A percentile compares a stretch with the other conserved stretches of the same genome.
phyloP scores from a whole-genome alignment of 2,888 invertebrate species.

The Drosophila borborema region DNA sequence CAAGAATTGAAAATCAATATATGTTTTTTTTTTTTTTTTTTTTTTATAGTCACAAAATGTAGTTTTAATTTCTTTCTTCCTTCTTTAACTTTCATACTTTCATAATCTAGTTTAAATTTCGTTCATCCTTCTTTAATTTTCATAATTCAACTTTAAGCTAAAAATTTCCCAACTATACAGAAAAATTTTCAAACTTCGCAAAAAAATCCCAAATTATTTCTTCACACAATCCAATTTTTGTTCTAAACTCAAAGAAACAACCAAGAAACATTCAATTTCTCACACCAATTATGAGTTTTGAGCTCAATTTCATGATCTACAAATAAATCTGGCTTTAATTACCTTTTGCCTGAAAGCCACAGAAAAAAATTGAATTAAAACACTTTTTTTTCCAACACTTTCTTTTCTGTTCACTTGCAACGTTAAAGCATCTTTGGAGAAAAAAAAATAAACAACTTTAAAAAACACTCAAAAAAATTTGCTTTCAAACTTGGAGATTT shows the following conservation, averaged over 20 bases:
- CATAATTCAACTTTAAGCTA: no score
- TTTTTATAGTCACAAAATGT: no score
- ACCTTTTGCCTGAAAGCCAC: conserved; percentile 30
- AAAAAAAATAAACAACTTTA: conserved; percentile 19
- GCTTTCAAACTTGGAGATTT: neutral
- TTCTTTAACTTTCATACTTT: no score
- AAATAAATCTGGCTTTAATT: conserved; percentile 9
- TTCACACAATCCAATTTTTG: neutral
- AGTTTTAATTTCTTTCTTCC: no score
- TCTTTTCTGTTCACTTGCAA: conserved; percentile 10
- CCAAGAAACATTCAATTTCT: neutral
- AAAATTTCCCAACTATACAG: neutral
- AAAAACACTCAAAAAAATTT: conserved; percentile 48
- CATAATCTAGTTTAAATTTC: no score
- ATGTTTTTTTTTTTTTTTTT: no score
- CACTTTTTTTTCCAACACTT: conserved; percentile 33
- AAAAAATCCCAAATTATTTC: neutral
- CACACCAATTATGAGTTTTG: neutral
- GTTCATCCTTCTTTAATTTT: no score
- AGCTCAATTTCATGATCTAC: neutral
- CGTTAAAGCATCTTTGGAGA: conserved; percentile 7
- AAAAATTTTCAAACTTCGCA: neutral
- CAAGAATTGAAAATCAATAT: no score
- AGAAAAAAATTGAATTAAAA: neutral
- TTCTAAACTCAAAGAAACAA: no score